phyloP scores from a whole-genome alignment of 2,113 vertebrate genomes.

The Lasiurus borealis region DNA sequence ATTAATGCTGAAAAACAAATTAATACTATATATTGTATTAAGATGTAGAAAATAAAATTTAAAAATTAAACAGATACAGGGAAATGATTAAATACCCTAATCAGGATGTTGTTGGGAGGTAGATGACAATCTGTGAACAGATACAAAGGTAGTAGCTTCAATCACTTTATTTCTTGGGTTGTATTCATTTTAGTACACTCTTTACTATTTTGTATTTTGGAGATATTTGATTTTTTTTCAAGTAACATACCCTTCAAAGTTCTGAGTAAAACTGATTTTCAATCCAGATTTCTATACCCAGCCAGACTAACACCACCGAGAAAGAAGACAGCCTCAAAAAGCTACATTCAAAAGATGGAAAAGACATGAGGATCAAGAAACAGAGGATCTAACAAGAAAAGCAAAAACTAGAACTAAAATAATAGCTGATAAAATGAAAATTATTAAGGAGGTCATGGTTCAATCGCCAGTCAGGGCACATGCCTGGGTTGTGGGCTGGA shows the following conservation, averaged over 20 bases:
- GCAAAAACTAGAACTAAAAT: background rate
- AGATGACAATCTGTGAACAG: background rate
- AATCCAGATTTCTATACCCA: background rate
- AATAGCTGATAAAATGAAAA: background rate
- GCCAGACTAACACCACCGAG: background rate
- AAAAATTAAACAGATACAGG: conserved; percentile 12
- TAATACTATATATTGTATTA: background rate
- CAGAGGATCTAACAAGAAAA: background rate
- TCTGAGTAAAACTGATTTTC: conserved; percentile 46
- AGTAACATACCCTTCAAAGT: conserved; percentile 7
- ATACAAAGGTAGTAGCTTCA: background rate
- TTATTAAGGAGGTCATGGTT: no score
- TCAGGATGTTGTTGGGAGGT: background rate
- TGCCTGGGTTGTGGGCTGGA: no score
- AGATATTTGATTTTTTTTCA: background rate
- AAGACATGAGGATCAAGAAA: background rate
- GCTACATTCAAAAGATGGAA: conserved; percentile 4
- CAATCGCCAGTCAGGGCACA: no score
- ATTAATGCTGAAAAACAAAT: conserved; percentile 29
- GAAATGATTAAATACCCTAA: conserved; percentile 44
- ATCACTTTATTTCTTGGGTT: background rate
- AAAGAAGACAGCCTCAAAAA: background rate
- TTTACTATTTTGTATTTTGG: background rate
- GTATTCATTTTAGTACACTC: background rate
- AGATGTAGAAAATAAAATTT: conserved; percentile 20